Percentiles rank a stretch among this genome's conserved stretches.
phyloP scores from a whole-genome alignment of 2,113 vertebrate genomes.

The Sardina pilchardus region DNA sequence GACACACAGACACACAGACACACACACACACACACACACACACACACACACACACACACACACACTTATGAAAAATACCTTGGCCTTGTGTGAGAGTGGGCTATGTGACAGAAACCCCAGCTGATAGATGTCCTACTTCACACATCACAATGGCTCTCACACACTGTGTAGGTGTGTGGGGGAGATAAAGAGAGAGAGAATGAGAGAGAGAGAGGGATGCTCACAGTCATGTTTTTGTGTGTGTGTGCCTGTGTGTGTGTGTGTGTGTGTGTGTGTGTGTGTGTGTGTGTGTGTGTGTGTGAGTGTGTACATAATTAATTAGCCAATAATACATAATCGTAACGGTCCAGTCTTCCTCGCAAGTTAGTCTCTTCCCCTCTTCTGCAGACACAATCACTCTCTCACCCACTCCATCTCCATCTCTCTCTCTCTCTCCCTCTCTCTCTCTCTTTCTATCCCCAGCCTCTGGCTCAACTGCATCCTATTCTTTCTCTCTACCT shows the following conservation, averaged over 20 bases:
- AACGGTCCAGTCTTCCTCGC: neutral
- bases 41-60: neutral
- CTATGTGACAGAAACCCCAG: conserved; percentile 2
- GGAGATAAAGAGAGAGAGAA: neutral
- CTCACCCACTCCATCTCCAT: neutral
- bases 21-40: too few relatives aligned
- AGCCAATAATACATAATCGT: neutral
- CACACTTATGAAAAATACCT: neutral
- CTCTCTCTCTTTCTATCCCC: neutral
- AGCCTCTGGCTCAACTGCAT: neutral
- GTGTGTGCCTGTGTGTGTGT: neutral
- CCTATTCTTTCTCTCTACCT: neutral
- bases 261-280: neutral
- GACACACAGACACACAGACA: neutral
- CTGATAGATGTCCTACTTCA: conserved; percentile 14
- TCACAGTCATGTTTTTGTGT: neutral
- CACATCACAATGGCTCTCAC: conserved; percentile 2
- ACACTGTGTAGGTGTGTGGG: conserved; percentile 7
- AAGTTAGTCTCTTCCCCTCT: neutral
- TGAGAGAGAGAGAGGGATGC: neutral
- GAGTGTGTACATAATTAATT: neutral
- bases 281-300: neutral
- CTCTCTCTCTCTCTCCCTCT: neutral
- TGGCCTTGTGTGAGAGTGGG: neutral
- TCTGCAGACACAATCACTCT: neutral